Conservation (phyloP, 1,140 invertebrate genomes). For the Drosophila kepulauana region DNA sequence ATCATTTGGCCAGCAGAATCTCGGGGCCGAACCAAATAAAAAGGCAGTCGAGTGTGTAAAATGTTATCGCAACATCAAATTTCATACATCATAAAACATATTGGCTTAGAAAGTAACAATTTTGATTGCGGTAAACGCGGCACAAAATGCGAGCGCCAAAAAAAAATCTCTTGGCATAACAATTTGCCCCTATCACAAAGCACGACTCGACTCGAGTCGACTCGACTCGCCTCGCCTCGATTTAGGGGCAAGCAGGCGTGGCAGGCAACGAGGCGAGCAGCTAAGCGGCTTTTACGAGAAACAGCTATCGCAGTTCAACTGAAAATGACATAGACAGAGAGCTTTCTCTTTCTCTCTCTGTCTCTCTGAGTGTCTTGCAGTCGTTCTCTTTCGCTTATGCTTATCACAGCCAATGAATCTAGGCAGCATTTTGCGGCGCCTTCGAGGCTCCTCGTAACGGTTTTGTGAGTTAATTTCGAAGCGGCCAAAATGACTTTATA, state of each 20-base stretch:
- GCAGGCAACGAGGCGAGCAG: slow-evolving; percentile 65
- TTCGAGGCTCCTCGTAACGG: slow-evolving; percentile 23
- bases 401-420: slow-evolving; percentile 76
- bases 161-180: slow-evolving; percentile 40
- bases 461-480: slow-evolving; percentile 60
- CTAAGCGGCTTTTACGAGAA: slow-evolving; percentile 65
- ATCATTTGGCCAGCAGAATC: slow-evolving; percentile 10
- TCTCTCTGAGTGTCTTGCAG: background rate
- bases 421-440: slow-evolving; percentile 43
- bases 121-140: slow-evolving; percentile 80
- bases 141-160: slow-evolving; percentile 32
- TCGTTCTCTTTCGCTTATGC: background rate
- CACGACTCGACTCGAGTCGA: background rate
- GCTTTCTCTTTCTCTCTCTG: slow-evolving; percentile 14
- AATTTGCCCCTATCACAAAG: slow-evolving; percentile 36
- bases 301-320: slow-evolving; percentile 1
- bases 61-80: slow-evolving; percentile 84
- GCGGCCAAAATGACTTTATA: slow-evolving; percentile 72
- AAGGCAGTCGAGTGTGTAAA: slow-evolving; percentile 78
- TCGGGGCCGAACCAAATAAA: slow-evolving; percentile 49
- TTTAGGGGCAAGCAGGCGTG: slow-evolving; percentile 55
- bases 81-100: slow-evolving; percentile 84
- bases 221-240: background rate
- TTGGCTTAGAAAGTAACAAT: slow-evolving; percentile 84
- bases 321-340: slow-evolving; percentile 31